Base-by-base conservation (phyloP, 1,140 invertebrate genomes). In the Scaptodrosophila lebanonensis region DNA sequence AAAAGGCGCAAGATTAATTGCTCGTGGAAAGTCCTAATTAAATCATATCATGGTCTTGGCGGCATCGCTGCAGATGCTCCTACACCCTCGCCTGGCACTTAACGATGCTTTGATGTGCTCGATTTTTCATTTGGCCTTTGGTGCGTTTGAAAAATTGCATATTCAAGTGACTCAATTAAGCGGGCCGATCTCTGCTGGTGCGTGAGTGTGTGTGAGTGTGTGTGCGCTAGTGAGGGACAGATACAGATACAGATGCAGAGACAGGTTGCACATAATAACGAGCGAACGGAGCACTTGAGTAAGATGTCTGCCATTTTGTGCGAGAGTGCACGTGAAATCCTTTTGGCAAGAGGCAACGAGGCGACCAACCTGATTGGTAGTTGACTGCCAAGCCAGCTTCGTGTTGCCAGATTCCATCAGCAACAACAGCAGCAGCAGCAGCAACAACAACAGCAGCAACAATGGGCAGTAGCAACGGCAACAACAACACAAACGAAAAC, bases 81-180 rank as follows among this genome's bases (percentile, higher is more conserved):
- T 17, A 7, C 18, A 3, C 22, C 42, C 42, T 15, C 8, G 11
- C 27, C 33, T 57, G 35, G 61, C 43, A 42, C 63, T 53, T 79
- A 73, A 72, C 59, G 68, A 79, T 54, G 60, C 58, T 69, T 44
- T 61, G 54, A 54, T 75, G 56, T 44, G 71, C 44, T 58, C 61
- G 61, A 69, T 66, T 63, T 54, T 66, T 82, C 62, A 66, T 62
- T 61, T 64, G 60, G 22, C 3, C 22, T 25, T 3, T 39, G 29
- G 54, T 68, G 57, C 65, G 59, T 68, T 73, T 66, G 68, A 83
- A 64, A 84, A 83, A 83, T 73, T 62, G 58, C 79, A 69, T 84
- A 77, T 67, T 67, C 66, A 84, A 84, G 79, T 75, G 69, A 73
- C 62, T 84, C 77, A 67, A 83, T 83, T 77, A 73, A 61, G 68